Evolutionary conservation across 2,888 invertebrate species (phyloP).

Genomic region (Apodemia duryi): DNA sequence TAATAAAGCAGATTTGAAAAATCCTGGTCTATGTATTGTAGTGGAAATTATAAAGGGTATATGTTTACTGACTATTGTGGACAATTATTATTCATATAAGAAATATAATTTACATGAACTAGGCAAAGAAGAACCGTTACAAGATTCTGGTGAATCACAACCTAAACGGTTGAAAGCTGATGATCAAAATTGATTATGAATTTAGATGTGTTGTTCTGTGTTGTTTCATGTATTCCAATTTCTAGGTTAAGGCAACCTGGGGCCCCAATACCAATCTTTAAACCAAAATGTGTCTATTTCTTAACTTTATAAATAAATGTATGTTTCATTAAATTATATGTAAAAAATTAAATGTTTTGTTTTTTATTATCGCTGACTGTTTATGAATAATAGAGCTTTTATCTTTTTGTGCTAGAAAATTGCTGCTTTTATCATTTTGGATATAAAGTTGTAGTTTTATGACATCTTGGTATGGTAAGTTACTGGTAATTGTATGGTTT

Average conservation of each 20-base stretch:
- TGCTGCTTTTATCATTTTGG: too few species aligned
- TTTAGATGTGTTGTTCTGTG: constrained; percentile 24
- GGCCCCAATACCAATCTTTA: constrained; percentile 62
- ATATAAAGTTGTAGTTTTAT: too few species aligned
- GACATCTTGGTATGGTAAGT: too few species aligned
- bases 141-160: constrained; percentile 59
- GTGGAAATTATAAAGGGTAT: constrained; percentile 90
- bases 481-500: too few species aligned
- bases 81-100: constrained; percentile 86
- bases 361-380: too few species aligned
- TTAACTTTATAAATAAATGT: constrained; percentile 34
- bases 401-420: too few species aligned
- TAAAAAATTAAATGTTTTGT: too few species aligned
- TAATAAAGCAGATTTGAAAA: constrained; percentile 88
- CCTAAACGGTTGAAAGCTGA: constrained; percentile 67
- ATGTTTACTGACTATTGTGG: constrained; percentile 89
- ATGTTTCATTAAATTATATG: constrained; percentile 30
- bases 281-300: constrained; percentile 50
- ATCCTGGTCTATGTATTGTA: constrained; percentile 87
- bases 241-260: constrained; percentile 55
- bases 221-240: constrained; percentile 35
- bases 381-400: too few species aligned
- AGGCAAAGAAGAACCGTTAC: constrained; percentile 59
- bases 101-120: constrained; percentile 92
- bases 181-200: constrained; percentile 37